A percentile compares a stretch with the other conserved stretches of the same genome.
Conservation (phyloP, 2,797 vertebrate genomes). For the Ibycter americanus region DNA sequence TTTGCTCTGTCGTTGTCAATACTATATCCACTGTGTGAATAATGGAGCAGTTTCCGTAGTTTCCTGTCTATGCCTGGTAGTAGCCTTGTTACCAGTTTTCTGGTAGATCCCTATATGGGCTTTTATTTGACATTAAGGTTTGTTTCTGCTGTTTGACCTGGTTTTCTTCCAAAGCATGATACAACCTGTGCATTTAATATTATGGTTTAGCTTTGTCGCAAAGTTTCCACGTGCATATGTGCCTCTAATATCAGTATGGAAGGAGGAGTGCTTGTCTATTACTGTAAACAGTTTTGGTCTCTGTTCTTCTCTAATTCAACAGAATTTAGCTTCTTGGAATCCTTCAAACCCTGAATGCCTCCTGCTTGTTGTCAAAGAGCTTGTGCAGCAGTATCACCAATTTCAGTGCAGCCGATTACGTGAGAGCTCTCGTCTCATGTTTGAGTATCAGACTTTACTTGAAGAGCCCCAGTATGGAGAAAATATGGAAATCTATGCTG, state of each 20-base stretch:
- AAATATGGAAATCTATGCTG: slow-evolving; percentile 96
- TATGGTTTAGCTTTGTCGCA: neutral
- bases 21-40: neutral
- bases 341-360: slow-evolving; percentile 90
- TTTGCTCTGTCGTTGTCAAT: neutral
- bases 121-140: neutral
- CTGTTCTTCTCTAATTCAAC: slow-evolving; percentile 15
- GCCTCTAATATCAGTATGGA: neutral
- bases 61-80: neutral
- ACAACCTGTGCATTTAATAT: neutral
- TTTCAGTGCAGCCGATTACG: slow-evolving; percentile 94
- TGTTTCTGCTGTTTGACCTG: neutral
- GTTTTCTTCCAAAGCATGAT: neutral
- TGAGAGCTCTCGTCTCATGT: slow-evolving; percentile 95
- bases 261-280: neutral
- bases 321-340: slow-evolving; percentile 95
- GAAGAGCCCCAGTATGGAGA: slow-evolving; percentile 91
- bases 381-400: slow-evolving; percentile 95
- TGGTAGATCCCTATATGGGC: neutral
- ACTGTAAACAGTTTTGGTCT: neutral
- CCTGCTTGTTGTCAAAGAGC: slow-evolving; percentile 94
- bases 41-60: neutral
- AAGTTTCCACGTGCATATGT: neutral
- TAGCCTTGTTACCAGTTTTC: neutral
- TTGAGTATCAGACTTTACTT: slow-evolving; percentile 95